These are phyloP conservation scores for Astropecten irregularis DNA, from an alignment of 53 echinoderm and acorn worm genomes.

Conservation along the genomic window DNA sequence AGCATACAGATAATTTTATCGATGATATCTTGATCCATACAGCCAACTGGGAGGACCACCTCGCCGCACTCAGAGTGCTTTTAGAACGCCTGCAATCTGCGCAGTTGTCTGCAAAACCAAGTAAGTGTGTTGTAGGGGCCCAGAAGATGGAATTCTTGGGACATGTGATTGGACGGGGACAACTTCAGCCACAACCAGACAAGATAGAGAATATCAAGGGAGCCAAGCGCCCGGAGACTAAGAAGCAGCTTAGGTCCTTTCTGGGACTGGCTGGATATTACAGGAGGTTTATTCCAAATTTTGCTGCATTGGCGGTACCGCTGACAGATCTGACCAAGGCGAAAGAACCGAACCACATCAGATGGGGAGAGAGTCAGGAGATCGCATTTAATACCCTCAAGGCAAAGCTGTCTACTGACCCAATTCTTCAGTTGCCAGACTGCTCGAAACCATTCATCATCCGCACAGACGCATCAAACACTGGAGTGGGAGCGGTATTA, in stretches of 20 bases:
- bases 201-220: conserved; percentile 45
- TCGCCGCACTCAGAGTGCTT: conserved; percentile 41
- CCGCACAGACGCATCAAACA: conserved; percentile 42
- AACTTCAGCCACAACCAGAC: conserved; percentile 50
- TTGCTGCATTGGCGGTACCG: conserved; percentile 61
- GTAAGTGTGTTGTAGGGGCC: conserved; percentile 61
- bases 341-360: conserved; percentile 47
- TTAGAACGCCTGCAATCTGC: conserved; percentile 38
- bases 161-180: conserved; percentile 57
- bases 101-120: conserved; percentile 54
- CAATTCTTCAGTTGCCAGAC: conserved; percentile 41
- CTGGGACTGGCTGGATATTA: conserved; percentile 63
- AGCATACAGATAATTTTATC: conserved; percentile 41
- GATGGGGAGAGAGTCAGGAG: conserved; percentile 58
- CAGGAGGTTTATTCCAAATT: conserved; percentile 60
- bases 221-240: conserved; percentile 58
- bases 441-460: conserved; percentile 17
- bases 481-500: conserved; percentile 39
- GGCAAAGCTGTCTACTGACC: conserved; percentile 7
- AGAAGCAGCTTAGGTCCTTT: conserved; percentile 65
- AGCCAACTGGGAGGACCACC: conserved; percentile 59
- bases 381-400: conserved; percentile 24
- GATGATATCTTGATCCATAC: conserved; percentile 69
- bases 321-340: conserved; percentile 57
- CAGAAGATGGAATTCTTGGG: conserved; percentile 65